These are phyloP conservation scores for Planiliza haematocheilus DNA, from an alignment of 2,113 vertebrate species.

Conservation along the genomic window DNA sequence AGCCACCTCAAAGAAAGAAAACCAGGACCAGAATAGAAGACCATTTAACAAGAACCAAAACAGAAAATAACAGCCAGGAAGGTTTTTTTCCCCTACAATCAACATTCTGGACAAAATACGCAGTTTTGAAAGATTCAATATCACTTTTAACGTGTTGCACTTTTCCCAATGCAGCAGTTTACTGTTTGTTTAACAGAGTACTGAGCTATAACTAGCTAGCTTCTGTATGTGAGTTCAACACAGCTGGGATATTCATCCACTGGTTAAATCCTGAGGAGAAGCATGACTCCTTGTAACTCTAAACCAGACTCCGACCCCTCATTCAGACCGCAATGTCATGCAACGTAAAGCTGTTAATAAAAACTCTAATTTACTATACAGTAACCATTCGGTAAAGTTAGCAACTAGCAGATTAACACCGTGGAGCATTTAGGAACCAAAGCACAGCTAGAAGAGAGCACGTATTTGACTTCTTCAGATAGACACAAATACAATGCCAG, in stretches of 20 bases:
- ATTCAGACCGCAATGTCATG: no score
- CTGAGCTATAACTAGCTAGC: conserved; percentile 28
- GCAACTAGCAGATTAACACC: no score
- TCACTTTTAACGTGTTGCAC: not conserved
- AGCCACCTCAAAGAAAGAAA: conserved; percentile 49
- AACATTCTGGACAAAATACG: not conserved
- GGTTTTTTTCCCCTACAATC: not conserved
- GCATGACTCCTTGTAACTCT: conserved; percentile 49
- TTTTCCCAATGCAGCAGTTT: conserved; percentile 16
- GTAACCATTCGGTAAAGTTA: no score
- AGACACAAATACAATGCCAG: no score
- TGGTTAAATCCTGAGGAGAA: conserved; percentile 22
- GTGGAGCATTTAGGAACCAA: no score
- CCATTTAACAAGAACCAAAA: conserved; percentile 29
- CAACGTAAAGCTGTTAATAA: no score
- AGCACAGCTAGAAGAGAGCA: no score
- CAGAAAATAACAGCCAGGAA: conserved; percentile 15
- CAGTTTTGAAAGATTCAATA: conserved; percentile 1
- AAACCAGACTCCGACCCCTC: conserved; percentile 33
- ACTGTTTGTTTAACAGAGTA: conserved; percentile 16
- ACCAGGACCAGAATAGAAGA: conserved; percentile 41
- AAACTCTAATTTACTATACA: no score
- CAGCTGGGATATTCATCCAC: conserved; percentile 20
- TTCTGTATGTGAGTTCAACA: conserved; percentile 20
- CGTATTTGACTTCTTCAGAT: no score